Conservation (phyloP, 2,888 invertebrate genomes). For the Subacronicta megacephala region DNA sequence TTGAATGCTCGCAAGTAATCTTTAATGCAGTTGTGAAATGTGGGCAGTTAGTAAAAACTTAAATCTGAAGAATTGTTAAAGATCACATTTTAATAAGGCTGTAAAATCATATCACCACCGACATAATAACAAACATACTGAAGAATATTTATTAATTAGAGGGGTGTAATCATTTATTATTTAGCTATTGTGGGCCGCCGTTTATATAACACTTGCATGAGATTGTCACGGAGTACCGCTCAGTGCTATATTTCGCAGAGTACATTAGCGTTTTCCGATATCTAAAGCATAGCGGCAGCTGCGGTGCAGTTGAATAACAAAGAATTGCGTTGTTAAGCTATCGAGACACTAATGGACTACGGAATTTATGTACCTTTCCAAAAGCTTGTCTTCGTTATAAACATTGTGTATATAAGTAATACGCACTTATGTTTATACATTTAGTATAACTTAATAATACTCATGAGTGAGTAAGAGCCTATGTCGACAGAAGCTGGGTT, state of each 20-base stretch:
- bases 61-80: constrained; percentile 8
- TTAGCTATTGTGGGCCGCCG: constrained; percentile 9
- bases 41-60: constrained; percentile 7
- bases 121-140: constrained; percentile 33
- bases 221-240: constrained; percentile 61
- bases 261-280: constrained; percentile 88
- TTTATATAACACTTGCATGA: constrained; percentile 59
- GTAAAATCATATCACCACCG: constrained; percentile 29
- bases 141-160: constrained; percentile 39
- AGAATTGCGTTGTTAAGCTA: constrained; percentile 84
- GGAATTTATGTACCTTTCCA: constrained; percentile 80
- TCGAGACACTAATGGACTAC: constrained; percentile 83
- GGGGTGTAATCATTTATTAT: constrained; percentile 39
- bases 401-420: constrained; percentile 52
- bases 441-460: constrained; percentile 42
- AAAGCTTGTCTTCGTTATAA: constrained; percentile 62
- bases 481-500: constrained; percentile 69
- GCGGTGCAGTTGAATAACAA: constrained; percentile 85
- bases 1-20: not conserved
- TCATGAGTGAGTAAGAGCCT: constrained; percentile 59
- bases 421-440: constrained; percentile 40
- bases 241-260: constrained; percentile 79
- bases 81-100: constrained; percentile 17
- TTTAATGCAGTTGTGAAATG: constrained; percentile 18
- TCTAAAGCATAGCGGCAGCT: constrained; percentile 79